Percentiles rank a stretch among this genome's conserved stretches.
Evolutionary conservation across 1,140 invertebrate genomes (phyloP).

Genomic region (Radopholus similis): DNA sequence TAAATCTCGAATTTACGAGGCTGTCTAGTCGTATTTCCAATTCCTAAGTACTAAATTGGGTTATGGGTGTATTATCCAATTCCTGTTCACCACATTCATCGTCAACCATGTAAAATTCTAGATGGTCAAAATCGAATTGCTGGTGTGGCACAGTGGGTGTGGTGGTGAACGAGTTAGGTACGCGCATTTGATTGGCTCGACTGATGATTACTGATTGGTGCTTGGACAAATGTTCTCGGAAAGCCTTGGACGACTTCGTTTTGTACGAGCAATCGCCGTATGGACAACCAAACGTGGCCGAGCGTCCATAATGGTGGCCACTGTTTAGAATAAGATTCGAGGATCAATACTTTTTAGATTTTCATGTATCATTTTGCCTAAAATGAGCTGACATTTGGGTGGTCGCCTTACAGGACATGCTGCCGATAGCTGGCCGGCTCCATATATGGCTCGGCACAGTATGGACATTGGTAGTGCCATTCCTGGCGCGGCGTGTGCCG

Average conservation of each 20-base stretch:
- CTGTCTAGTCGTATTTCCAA: not conserved
- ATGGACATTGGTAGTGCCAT: slow-evolving; percentile 56
- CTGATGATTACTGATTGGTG: slow-evolving; percentile 31
- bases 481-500: slow-evolving; percentile 40
- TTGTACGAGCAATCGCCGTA: slow-evolving; percentile 43
- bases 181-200: not conserved
- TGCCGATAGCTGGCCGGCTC: slow-evolving; percentile 60
- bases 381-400: not conserved
- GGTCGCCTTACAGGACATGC: slow-evolving; percentile 47
- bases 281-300: slow-evolving; percentile 55
- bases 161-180: not conserved
- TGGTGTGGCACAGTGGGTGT: not conserved
- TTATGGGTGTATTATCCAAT: not conserved
- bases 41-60: not conserved
- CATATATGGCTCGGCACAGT: slow-evolving; percentile 54
- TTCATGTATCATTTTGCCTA: not conserved
- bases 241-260: slow-evolving; percentile 54
- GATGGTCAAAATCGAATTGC: slow-evolving; percentile 8
- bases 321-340: slow-evolving; percentile 26
- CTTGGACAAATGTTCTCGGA: slow-evolving; percentile 51
- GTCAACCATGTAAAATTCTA: slow-evolving; percentile 31
- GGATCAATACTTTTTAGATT: slow-evolving; percentile 10
- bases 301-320: slow-evolving; percentile 42
- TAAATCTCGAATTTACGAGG: not conserved
- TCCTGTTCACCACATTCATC: slow-evolving; percentile 33